Base-by-base conservation (phyloP, 2,113 vertebrate genomes). In the Sander lucioperca region DNA sequence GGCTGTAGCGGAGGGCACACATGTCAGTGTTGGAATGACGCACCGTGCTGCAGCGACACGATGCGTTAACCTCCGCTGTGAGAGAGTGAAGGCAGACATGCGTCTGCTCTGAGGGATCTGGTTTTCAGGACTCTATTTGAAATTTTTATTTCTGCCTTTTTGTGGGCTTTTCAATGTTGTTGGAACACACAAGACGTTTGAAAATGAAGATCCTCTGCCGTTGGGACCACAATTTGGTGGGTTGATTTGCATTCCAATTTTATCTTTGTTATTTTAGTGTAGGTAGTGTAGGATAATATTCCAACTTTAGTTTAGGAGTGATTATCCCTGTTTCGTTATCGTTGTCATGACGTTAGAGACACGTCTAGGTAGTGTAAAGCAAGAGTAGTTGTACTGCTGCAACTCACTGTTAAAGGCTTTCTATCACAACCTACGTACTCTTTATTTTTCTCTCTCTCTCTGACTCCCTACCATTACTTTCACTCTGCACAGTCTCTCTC, bases 171-270 rank as follows among this genome's bases (percentile, higher is more conserved):
- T 72, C 51, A 7, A 94, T 94, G 89, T 73, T 94, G 82, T 51
- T 93, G 88, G 87, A 93, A 72, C 82, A 72, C 39, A 66, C 63
- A 0, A 93, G 92, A 54, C 83, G 16, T 68, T 86, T 95, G 69
- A 94, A 87, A 85, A 96, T 97, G 96, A 97, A 96, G 95, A 96
- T 97, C 71, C 95, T 96, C 10, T 83, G 96, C 86, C 89, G 91
- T 23, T 93, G 96, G 48, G 92, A 96, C 63, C 94, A 94, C 76
- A 94, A 94, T 68, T 87, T 94, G 96, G 97, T 97, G 91, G 96
- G 97, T 96, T 61, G 25, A 39, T 77, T 64, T 84, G 47, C 50
- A 25, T 57, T 36, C 2, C 3, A 2, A 10, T 23, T 33, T 43
- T 16, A 25, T 58, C 39, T 66, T 58, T 75, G 8, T 69, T 30